A percentile compares a stretch with the other conserved stretches of the same genome.
Conservation (phyloP, 2,888 invertebrate species). For the Tetranychus truncatus region DNA sequence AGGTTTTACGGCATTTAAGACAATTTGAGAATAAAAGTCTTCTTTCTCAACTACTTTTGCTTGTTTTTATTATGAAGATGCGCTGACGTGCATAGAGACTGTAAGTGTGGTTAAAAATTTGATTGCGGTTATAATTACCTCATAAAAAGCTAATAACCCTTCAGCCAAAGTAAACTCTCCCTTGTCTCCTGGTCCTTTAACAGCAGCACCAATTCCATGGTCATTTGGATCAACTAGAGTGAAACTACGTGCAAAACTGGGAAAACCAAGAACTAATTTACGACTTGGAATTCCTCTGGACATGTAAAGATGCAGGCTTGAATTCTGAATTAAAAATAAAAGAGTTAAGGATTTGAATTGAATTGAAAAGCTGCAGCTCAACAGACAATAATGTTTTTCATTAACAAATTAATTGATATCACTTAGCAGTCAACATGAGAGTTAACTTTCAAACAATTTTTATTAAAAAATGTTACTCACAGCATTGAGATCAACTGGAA, state of each 20-base stretch:
- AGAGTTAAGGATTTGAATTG: background rate
- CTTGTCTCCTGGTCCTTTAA: constrained; percentile 52
- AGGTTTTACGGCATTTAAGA: too few relatives aligned
- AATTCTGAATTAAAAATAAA: background rate
- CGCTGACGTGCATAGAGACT: too few relatives aligned
- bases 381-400: too few relatives aligned
- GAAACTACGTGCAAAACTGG: constrained; percentile 69
- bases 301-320: constrained; percentile 43
- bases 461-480: background rate
- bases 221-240: constrained; percentile 44
- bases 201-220: constrained; percentile 45
- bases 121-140: constrained; percentile 37
- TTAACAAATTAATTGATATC: too few relatives aligned
- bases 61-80: too few relatives aligned
- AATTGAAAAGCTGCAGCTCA: too few relatives aligned
- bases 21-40: background rate
- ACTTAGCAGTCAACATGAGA: too few relatives aligned
- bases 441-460: background rate
- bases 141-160: constrained; percentile 52
- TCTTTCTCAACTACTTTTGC: background rate
- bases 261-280: constrained; percentile 66
- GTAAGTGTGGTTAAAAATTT: background rate
- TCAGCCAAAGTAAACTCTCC: constrained; percentile 59
- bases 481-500: background rate
- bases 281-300: constrained; percentile 56